Base-by-base conservation (phyloP, 2,888 invertebrate genomes). In the Monopis laevigella region DNA sequence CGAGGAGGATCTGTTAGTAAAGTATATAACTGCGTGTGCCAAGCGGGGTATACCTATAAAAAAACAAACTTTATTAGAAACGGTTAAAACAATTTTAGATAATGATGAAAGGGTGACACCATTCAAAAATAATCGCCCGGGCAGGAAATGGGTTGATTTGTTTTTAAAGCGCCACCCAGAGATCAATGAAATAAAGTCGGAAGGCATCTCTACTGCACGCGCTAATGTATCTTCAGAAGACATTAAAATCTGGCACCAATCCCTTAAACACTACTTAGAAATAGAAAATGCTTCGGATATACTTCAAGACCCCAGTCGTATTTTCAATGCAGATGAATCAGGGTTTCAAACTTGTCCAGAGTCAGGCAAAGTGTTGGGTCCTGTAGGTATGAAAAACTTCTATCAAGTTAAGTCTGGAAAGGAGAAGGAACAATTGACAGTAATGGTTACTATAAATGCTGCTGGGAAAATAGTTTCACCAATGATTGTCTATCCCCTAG, bases 81-180 rank as follows among this genome's bases (percentile, higher is more conserved):
- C 44, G 14, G 41, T 44, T 13, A 30, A 18, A 14, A 12, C 41
- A 21, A 44, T 44, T 19, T 36, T 40, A 11, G 13, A 16, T 17
- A 35, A 42, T 8, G 42, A 42, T 18, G 24, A 28, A n/a, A 39
- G 40, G 17, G 2, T 17, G 28, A 44, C 12, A 13, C 39, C 29
- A 24, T 44, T 39, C 35, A 41, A 32, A 8, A 13, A n/a, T 16
- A 28, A 19, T 2, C 14, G 17, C 12, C 44, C 42, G 17, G 44
- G 44, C 12, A n/a, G 41, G 39, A 41, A 12, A 39, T 44, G 42
- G 44, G 27, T 42, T 19, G 17, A 39, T 11, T 8, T 27, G 11
- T 44, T 42, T 35, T n/a, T 42, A 12, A 44, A 44, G 35, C 14
- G 44, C 24, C 40, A 45, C 14, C 42, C 28, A n/a, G 30, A 45